Conservation (phyloP, 2,797 vertebrate genomes). For the Spinibarbus caldwelli region DNA sequence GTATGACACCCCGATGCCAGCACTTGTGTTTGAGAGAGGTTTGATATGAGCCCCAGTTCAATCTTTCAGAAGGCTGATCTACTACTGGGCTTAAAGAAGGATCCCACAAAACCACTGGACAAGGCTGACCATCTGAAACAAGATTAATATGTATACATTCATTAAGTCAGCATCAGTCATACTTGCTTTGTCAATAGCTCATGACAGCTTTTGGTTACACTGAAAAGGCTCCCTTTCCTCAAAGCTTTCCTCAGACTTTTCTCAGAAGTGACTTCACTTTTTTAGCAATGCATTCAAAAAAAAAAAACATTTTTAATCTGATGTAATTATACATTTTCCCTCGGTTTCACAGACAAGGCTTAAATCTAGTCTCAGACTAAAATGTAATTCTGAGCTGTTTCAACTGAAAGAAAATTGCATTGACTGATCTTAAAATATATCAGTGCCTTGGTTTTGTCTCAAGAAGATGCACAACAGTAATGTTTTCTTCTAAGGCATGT, state of each 20-base stretch:
- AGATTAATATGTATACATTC: not conserved
- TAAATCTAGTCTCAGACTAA: too few species aligned
- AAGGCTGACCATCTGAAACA: constrained; percentile 79
- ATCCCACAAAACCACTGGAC: constrained; percentile 90
- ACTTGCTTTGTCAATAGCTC: not conserved
- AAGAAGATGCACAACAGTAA: too few species aligned
- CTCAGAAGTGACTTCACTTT: too few species aligned
- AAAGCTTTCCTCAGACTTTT: not conserved
- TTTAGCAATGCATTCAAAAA: not conserved
- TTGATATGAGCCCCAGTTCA: constrained; percentile 92
- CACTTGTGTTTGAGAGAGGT: constrained; percentile 86
- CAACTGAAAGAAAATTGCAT: too few species aligned
- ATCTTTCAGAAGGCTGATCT: constrained; percentile 75
- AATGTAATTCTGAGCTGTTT: too few species aligned
- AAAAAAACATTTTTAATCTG: not conserved
- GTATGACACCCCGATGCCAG: constrained; percentile 85
- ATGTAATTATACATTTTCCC: not conserved
- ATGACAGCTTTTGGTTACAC: not conserved
- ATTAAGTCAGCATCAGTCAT: not conserved
- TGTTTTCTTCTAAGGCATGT: too few species aligned
- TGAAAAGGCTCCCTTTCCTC: not conserved
- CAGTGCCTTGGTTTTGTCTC: too few species aligned
- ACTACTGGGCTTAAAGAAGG: constrained; percentile 79
- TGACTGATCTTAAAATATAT: too few species aligned
- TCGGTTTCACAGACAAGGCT: too few species aligned